Evolutionary conservation across 2,113 vertebrate species (phyloP).

Genomic region (Aix galericulata): DNA sequence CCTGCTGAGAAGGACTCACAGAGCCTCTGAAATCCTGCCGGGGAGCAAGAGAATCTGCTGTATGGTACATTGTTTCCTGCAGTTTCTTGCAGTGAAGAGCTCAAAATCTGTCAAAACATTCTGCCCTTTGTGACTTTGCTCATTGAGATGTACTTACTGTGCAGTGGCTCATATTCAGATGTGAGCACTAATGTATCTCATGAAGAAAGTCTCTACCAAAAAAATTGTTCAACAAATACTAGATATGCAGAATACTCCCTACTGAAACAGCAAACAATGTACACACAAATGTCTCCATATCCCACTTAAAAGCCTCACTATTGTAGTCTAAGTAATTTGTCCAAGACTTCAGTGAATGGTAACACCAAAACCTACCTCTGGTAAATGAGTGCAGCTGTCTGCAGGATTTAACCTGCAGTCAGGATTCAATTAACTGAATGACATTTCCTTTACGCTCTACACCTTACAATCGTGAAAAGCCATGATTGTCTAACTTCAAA

Average conservation of each 20-base stretch:
- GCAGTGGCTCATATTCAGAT: background rate
- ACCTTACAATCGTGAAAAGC: background rate
- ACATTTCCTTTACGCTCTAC: background rate
- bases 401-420: background rate
- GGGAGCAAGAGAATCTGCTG: slow-evolving; percentile 60
- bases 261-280: background rate
- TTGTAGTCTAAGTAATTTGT: background rate
- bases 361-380: background rate
- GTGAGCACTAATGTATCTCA: background rate
- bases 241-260: background rate
- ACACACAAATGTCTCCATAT: background rate
- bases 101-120: slow-evolving; percentile 53
- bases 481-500: background rate
- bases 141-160: background rate
- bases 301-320: background rate
- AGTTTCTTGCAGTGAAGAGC: slow-evolving; percentile 58
- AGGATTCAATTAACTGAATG: background rate
- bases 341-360: background rate
- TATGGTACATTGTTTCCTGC: slow-evolving; percentile 49
- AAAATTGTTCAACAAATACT: background rate
- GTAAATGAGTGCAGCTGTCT: background rate
- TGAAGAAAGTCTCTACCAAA: background rate
- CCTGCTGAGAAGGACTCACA: slow-evolving; percentile 62
- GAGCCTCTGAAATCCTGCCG: slow-evolving; percentile 40
- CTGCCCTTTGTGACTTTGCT: background rate